Percentiles rank a stretch among this genome's conserved stretches.
phyloP scores from a whole-genome alignment of 2,888 invertebrate species.

The Heliconius erato region DNA sequence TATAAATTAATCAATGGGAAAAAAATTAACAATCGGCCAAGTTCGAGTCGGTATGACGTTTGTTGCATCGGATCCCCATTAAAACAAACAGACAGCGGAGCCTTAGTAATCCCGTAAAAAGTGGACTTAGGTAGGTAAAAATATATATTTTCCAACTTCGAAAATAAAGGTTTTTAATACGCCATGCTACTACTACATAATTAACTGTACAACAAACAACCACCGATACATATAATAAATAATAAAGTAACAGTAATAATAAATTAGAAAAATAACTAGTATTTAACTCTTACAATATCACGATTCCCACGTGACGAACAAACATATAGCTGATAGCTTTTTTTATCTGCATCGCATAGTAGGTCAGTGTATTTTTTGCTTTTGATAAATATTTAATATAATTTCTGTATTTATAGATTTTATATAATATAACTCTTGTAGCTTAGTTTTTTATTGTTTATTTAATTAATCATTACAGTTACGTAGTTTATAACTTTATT shows the following conservation, averaged over 20 bases:
- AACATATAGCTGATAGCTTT: constrained; percentile 22
- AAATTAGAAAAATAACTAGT: constrained; percentile 3
- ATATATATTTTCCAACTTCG: neutral
- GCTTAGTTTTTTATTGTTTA: neutral
- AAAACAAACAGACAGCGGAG: too few relatives aligned
- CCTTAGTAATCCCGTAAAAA: too few relatives aligned
- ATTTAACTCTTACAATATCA: neutral
- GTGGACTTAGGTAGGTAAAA: too few relatives aligned
- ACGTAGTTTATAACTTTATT: neutral
- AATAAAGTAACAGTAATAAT: neutral
- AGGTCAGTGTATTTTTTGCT: constrained; percentile 32
- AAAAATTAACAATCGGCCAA: too few relatives aligned
- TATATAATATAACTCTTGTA: neutral
- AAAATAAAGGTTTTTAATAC: neutral
- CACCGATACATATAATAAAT: neutral
- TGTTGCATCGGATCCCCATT: too few relatives aligned
- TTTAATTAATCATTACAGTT: neutral
- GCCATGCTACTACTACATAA: neutral
- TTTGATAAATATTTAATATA: constrained; percentile 17
- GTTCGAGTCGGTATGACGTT: too few relatives aligned
- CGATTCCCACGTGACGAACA: constrained; percentile 26
- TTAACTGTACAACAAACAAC: neutral
- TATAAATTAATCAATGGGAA: too few relatives aligned
- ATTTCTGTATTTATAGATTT: neutral
- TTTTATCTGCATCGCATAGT: constrained; percentile 25